Base-by-base conservation (phyloP, 1,140 invertebrate genomes). In the Nephotettix cincticeps region DNA sequence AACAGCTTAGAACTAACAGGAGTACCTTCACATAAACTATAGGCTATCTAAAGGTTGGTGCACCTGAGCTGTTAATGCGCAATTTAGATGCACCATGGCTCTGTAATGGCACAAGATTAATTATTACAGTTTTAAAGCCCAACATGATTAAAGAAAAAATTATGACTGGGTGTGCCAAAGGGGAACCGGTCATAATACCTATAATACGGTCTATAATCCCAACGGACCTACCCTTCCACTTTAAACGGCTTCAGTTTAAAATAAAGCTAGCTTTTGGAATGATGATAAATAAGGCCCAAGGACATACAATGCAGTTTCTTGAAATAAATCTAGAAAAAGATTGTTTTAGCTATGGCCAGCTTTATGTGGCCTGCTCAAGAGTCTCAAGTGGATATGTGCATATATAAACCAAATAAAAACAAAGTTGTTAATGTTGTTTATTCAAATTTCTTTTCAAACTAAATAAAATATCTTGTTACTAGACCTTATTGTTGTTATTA, bases 81-180 rank as follows among this genome's bases (percentile, higher is more conserved):
- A 81, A 80, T 72, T 72, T 79, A 58, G 78, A 79, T 54, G 75
- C 77, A 69, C 79, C 81, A 71, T 25, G 73, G 71, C 77, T 83
- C 27, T 84, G 78, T 75, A 84, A 82, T 74, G 81, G 81, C 25
- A 84, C 82, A 68, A 36, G 80, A 75, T 75, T 84, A 30, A 68
- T 43, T 29, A 76, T 83, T 47, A 80, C 77, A 77, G 80, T 77
- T 74, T 73, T 81, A 66, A 79, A 74, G 67, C 73, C 68, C 13
- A 76, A 75, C 81, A 78, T 69, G 80, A 82, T 63, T 29, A 58
- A 71, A 68, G 69, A 63, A 14, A 73, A 58, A 19, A 71, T 74
- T 47, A 23, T 70, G 9, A 70, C 43, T 17, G 71, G 69, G 1
- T 30, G 56, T 14, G 25, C 14, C 21, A 68, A 54, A 71, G 71